phyloP scores from a whole-genome alignment of 2,113 vertebrate species.

The Indri indri region DNA sequence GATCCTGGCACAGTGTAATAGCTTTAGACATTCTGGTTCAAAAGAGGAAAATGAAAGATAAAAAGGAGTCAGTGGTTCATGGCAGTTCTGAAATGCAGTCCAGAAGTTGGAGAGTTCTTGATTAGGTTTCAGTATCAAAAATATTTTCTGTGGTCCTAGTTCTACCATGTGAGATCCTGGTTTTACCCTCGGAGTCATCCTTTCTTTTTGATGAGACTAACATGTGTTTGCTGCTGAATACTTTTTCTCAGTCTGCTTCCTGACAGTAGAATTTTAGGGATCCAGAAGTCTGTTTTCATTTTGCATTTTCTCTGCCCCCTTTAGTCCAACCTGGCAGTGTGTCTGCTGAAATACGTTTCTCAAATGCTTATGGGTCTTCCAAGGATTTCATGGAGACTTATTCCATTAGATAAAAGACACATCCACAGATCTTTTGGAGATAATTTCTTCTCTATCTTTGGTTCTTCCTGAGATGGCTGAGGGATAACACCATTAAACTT shows the following conservation, averaged over 20 bases:
- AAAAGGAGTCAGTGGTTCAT: not conserved
- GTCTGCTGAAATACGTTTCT: not conserved
- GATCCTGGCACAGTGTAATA: not conserved
- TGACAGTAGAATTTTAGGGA: not conserved
- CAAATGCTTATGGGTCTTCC: not conserved
- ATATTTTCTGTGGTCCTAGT: not conserved
- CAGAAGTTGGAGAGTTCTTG: not conserved
- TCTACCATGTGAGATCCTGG: not conserved
- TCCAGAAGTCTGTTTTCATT: not conserved
- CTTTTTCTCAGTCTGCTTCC: not conserved
- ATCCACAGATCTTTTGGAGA: not conserved
- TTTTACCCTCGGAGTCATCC: not conserved
- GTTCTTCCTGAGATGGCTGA: not conserved
- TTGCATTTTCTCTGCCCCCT: not conserved
- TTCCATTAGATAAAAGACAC: not conserved
- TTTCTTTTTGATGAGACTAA: not conserved
- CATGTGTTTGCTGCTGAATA: not conserved
- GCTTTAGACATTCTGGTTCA: not conserved
- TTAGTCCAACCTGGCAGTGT: not conserved
- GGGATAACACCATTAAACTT: not conserved
- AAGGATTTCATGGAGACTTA: not conserved
- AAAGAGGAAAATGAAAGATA: too few relatives aligned
- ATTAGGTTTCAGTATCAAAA: not conserved
- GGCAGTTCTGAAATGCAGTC: not conserved
- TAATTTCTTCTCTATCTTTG: not conserved